Evolutionary conservation across 2,113 vertebrate genomes (phyloP).

Genomic region (Nipponia nippon): DNA sequence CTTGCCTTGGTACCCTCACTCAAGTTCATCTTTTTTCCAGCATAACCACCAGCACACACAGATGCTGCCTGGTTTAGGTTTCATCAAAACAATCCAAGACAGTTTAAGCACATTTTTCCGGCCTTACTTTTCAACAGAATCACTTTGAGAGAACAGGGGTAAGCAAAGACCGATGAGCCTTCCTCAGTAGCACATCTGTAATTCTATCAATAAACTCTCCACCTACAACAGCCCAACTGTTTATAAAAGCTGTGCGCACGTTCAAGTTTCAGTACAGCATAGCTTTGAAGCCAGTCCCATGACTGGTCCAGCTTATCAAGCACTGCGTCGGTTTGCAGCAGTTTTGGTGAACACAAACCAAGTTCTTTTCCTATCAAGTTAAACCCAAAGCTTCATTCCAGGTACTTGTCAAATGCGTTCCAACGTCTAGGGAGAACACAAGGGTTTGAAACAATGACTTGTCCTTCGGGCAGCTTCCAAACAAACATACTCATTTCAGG

Average conservation of each 20-base stretch:
- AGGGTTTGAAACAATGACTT: neutral
- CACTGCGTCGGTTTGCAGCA: neutral
- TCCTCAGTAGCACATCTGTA: neutral
- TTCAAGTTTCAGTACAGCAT: neutral
- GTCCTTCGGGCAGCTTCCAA: neutral
- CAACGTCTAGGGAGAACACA: neutral
- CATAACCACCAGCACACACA: neutral
- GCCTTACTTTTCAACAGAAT: neutral
- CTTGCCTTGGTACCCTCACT: neutral
- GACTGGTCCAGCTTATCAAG: neutral
- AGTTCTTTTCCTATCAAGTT: neutral
- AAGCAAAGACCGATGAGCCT: neutral
- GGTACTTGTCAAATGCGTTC: neutral
- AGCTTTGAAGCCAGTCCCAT: neutral
- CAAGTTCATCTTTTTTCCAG: neutral
- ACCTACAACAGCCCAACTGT: neutral
- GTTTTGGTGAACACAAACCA: neutral
- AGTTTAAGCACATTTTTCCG: neutral
- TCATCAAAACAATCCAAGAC: neutral
- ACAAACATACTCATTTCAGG: neutral
- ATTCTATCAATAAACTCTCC: neutral
- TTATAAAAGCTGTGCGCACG: neutral
- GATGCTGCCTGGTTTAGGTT: neutral
- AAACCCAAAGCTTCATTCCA: neutral
- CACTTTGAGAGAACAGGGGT: fast-evolving